A percentile compares a stretch with the other conserved stretches of the same genome.
phyloP scores from a whole-genome alignment of 2,888 invertebrate genomes.

The Folsomia candida region DNA sequence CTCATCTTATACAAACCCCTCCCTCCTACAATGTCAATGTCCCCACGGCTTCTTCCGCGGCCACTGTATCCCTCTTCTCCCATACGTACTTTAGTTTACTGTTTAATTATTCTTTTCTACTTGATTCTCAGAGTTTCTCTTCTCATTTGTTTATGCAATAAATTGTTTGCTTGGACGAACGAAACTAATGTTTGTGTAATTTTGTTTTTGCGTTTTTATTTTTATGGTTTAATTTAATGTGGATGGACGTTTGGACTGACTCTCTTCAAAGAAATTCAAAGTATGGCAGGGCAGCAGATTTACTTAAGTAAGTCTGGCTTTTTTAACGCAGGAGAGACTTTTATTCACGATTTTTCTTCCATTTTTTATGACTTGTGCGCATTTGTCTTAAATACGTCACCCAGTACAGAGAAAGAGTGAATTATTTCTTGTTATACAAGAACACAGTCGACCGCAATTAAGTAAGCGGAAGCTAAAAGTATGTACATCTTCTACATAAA shows the following conservation, averaged over 20 bases:
- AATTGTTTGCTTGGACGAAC: background rate
- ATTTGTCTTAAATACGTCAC: background rate
- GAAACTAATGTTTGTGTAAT: background rate
- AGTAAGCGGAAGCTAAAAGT: too few relatives aligned
- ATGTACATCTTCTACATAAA: too few relatives aligned
- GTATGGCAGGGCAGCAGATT: too few relatives aligned
- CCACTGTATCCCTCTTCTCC: too few relatives aligned
- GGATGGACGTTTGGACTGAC: background rate
- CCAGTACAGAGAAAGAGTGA: background rate
- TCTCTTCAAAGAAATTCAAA: too few relatives aligned
- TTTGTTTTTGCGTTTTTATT: background rate
- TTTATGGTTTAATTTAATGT: background rate
- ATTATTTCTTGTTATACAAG: background rate
- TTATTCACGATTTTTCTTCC: background rate
- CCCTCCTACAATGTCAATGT: too few relatives aligned
- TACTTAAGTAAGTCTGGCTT: background rate
- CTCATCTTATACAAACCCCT: too few relatives aligned
- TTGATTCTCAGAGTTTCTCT: background rate
- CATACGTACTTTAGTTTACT: too few relatives aligned
- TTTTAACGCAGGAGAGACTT: background rate
- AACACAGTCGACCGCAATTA: background rate
- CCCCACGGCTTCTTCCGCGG: too few relatives aligned
- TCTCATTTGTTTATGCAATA: background rate
- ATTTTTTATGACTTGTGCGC: background rate
- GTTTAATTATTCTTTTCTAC: background rate